Evolutionary conservation across 2,113 vertebrate species (phyloP).

Genomic region (Ceyx margarethae): DNA sequence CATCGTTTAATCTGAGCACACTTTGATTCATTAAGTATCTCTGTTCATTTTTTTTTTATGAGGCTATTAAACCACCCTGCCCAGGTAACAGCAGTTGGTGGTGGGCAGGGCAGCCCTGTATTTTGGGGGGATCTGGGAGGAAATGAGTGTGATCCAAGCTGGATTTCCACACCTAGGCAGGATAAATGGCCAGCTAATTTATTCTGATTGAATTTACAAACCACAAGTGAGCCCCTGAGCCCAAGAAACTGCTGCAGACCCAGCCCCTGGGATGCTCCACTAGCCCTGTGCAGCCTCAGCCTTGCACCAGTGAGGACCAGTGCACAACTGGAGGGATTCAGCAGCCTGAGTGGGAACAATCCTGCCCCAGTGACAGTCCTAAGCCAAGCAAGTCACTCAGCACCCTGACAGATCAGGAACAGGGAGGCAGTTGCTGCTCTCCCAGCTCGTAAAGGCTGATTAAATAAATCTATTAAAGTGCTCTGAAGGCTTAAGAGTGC

Average conservation of each 20-base stretch:
- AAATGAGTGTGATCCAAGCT: neutral
- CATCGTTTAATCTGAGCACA: slow-evolving; percentile 53
- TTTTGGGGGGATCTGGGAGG: rapidly evolving
- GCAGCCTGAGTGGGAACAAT: neutral
- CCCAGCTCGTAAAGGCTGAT: slow-evolving; percentile 24
- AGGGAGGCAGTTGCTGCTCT: neutral
- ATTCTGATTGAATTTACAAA: neutral
- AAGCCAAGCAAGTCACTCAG: neutral
- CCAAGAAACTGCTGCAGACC: neutral
- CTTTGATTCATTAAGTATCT: slow-evolving; percentile 66
- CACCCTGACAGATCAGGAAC: neutral
- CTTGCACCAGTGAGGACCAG: too few species aligned
- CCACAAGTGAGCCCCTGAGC: neutral
- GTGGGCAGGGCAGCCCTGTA: neutral
- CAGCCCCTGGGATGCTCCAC: rapidly evolving
- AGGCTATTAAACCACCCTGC: slow-evolving; percentile 28
- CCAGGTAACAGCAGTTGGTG: neutral
- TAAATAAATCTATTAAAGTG: slow-evolving; percentile 38
- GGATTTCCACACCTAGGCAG: neutral
- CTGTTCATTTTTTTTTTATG: slow-evolving; percentile 25
- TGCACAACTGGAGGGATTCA: rapidly evolving
- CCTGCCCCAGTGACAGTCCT: neutral
- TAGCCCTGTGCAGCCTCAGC: neutral
- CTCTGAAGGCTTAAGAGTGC: slow-evolving; percentile 4
- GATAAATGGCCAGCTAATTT: neutral